Evolutionary conservation across 2,888 invertebrate species (phyloP).

Genomic region (Silvanus unidentatus): DNA sequence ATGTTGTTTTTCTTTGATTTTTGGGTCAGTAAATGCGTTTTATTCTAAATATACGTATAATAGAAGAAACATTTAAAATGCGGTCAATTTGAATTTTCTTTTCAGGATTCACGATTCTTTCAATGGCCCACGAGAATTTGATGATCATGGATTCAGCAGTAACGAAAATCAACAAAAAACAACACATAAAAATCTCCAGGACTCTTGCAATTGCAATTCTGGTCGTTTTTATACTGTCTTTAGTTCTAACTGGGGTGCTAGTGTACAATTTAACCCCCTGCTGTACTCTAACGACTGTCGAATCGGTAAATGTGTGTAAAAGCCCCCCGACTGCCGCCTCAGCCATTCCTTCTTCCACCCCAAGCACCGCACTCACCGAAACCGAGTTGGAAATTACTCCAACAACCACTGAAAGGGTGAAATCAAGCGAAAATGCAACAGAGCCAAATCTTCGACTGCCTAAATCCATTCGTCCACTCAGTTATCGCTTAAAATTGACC

Average conservation of each 20-base stretch:
- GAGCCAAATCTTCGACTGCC: slow-evolving; percentile 53
- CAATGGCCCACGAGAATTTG: slow-evolving; percentile 24
- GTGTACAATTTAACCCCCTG: slow-evolving; percentile 73
- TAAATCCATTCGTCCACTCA: slow-evolving; percentile 58
- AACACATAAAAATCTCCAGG: slow-evolving; percentile 60
- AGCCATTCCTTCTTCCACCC: slow-evolving; percentile 20
- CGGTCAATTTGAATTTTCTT: too few species aligned
- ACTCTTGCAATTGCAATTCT: slow-evolving; percentile 58
- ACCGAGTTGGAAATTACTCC: background rate
- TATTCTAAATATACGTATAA: too few species aligned
- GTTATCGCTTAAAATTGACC: slow-evolving; percentile 63
- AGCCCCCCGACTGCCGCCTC: slow-evolving; percentile 21
- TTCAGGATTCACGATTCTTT: slow-evolving; percentile 35
- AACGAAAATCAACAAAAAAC: slow-evolving; percentile 58
- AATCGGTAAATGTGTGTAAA: slow-evolving; percentile 25
- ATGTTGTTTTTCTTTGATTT: too few species aligned
- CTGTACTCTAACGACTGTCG: slow-evolving; percentile 20
- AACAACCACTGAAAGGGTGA: slow-evolving; percentile 5
- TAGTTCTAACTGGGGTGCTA: slow-evolving; percentile 66
- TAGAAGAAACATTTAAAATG: too few species aligned
- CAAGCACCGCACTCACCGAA: slow-evolving; percentile 4
- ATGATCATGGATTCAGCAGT: slow-evolving; percentile 37
- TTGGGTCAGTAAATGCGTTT: too few species aligned
- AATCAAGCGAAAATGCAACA: background rate
- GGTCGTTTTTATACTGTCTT: slow-evolving; percentile 57